Percentiles rank a stretch among this genome's conserved stretches.
phyloP scores from a whole-genome alignment of 2,888 invertebrate genomes.

The Agrochola lychnidis region DNA sequence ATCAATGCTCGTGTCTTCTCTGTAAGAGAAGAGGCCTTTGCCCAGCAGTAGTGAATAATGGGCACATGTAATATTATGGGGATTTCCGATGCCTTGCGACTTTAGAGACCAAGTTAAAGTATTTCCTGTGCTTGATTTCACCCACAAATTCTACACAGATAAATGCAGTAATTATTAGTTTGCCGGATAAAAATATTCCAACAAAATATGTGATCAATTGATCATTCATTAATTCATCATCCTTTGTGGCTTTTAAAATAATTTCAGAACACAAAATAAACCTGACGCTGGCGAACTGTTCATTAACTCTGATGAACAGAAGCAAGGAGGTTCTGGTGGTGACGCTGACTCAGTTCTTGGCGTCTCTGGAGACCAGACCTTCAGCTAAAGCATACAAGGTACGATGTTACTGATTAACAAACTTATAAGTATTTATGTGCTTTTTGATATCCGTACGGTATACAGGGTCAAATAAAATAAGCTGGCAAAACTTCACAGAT shows the following conservation, averaged over 20 bases:
- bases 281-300: slow-evolving; percentile 94
- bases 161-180: background rate
- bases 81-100: background rate
- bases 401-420: slow-evolving; percentile 16
- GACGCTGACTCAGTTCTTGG: slow-evolving; percentile 93
- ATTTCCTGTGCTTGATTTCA: background rate
- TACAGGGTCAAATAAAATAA: background rate
- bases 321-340: slow-evolving; percentile 93
- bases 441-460: background rate
- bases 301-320: slow-evolving; percentile 92
- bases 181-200: background rate
- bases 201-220: background rate
- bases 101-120: background rate
- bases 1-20: no score
- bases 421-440: background rate
- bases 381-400: slow-evolving; percentile 92
- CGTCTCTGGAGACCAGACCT: slow-evolving; percentile 93
- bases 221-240: background rate
- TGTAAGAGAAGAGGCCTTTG: background rate
- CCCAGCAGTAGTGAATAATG: background rate
- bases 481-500: background rate
- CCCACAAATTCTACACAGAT: background rate
- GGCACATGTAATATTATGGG: background rate
- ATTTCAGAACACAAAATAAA: slow-evolving; percentile 94
- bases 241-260: background rate